A percentile compares a stretch with the other conserved stretches of the same genome.
phyloP scores from a whole-genome alignment of 2,888 invertebrate species.

The Leucoma salicis region DNA sequence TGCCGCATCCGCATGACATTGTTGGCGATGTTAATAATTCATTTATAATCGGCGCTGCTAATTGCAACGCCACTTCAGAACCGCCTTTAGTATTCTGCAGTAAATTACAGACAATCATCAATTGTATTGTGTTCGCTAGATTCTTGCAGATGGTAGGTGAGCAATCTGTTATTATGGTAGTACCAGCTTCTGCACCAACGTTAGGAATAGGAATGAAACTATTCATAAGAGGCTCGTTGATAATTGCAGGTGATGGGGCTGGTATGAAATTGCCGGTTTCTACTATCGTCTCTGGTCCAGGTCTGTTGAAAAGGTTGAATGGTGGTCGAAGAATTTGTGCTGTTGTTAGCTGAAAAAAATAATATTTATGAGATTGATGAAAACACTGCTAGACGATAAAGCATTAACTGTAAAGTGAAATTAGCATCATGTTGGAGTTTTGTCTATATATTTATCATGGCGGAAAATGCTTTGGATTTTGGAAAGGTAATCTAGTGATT shows the following conservation, averaged over 20 bases:
- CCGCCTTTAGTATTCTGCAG: constrained; percentile 49
- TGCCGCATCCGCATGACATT: constrained; percentile 43
- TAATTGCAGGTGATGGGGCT: constrained; percentile 12
- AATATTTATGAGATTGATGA: no score
- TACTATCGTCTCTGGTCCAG: constrained; percentile 26
- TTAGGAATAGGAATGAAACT: constrained; percentile 27
- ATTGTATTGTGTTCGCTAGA: constrained; percentile 58
- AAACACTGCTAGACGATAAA: no score
- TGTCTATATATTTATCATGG: no score
- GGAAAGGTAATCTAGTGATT: no score
- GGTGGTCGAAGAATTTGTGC: constrained; percentile 43
- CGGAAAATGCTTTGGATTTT: no score
- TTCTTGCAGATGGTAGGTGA: constrained; percentile 62
- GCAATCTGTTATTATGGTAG: constrained; percentile 60
- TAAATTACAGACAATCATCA: constrained; percentile 61
- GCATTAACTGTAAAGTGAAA: no score
- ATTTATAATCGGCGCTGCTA: constrained; percentile 50
- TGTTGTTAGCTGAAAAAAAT: constrained; percentile 39
- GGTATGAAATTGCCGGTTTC: constrained; percentile 31
- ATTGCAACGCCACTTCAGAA: constrained; percentile 42
- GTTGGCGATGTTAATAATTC: constrained; percentile 44
- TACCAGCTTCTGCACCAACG: constrained; percentile 29
- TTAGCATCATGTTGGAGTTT: no score
- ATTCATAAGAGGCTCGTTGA: constrained; percentile 32
- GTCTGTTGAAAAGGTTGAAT: constrained; percentile 33